Percentiles rank a stretch among this genome's conserved stretches.
Evolutionary conservation across 2,113 vertebrate genomes (phyloP).

Genomic region (Caranx ignobilis): DNA sequence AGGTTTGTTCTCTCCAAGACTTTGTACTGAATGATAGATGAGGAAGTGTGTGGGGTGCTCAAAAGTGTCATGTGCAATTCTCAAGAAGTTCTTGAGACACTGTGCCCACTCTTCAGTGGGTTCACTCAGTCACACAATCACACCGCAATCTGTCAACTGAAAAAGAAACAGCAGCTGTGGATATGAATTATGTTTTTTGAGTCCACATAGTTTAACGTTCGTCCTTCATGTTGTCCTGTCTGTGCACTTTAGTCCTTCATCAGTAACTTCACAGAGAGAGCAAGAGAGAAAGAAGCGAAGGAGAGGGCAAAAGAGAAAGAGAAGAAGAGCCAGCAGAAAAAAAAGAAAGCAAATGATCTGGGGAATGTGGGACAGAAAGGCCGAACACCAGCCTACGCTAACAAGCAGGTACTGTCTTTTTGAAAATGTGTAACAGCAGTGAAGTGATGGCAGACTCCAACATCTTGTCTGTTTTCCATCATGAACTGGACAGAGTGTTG

Average conservation of each 20-base stretch:
- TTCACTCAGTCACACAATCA: background rate
- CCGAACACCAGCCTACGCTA: conserved; percentile 77
- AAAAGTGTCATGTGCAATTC: no score
- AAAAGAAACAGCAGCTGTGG: background rate
- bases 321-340: conserved; percentile 70
- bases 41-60: no score
- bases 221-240: background rate
- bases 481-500: background rate
- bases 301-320: conserved; percentile 70
- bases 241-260: conserved; percentile 82
- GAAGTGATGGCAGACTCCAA: background rate
- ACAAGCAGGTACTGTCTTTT: conserved; percentile 80
- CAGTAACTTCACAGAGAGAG: conserved; percentile 79
- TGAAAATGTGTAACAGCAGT: background rate
- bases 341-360: conserved; percentile 70
- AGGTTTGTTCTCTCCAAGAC: background rate
- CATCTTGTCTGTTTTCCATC: background rate
- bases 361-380: conserved; percentile 80
- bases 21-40: no score
- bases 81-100: no score
- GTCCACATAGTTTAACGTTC: background rate
- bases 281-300: conserved; percentile 75
- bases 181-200: background rate
- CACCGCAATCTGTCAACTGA: background rate
- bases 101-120: no score